Base-by-base conservation (phyloP, 2,113 vertebrate species). In the Gymnorhina tibicen region DNA sequence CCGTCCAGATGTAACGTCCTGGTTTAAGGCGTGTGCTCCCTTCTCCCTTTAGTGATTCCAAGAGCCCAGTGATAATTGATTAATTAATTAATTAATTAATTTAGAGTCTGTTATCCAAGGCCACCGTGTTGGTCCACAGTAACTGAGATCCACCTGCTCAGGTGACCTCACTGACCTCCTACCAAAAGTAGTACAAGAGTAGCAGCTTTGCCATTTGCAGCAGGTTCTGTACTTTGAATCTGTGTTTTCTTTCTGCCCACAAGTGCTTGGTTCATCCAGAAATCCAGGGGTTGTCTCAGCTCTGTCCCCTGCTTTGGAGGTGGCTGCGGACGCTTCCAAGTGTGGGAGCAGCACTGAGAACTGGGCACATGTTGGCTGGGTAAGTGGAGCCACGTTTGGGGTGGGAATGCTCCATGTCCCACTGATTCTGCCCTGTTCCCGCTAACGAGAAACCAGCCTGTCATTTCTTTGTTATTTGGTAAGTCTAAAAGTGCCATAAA, bases 31-130 rank as follows among this genome's bases (percentile, higher is more conserved):
- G 14, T 11, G 64, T 59, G 76, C 52, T 94, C 11, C 0, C 24
- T 42, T 94, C 89, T 96, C 76, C 91, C 91, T 82, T 69, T 87
- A 79, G 80, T 93, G 91, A 95, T n/a, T 89, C 44, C 41, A 37
- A 81, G 47, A 22, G 22, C 58, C 50, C 55, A 10, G 24, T 55
- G 39, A 9, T 68, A 63, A 79, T 64, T 88, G n/a, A n/a, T n/a
- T n/a, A 76, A 52, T 78, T 39, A 86, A 42, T 78, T 50, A 86
- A 73, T 79, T 93, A 60, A 44, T 88, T 88, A 50, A 47, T 56
- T 59, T 33, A 46, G 78, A 22, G 11, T 16, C 47, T 82, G 41
- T 58, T 26, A 30, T 37, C 30, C 4, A 3, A 28, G 59, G 13
- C 9, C 62, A 27, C 26, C 4, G 0, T 30, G 33, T 11, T 68